Evolutionary conservation across 2,888 invertebrate genomes (phyloP).

Genomic region (Thyatira batis): DNA sequence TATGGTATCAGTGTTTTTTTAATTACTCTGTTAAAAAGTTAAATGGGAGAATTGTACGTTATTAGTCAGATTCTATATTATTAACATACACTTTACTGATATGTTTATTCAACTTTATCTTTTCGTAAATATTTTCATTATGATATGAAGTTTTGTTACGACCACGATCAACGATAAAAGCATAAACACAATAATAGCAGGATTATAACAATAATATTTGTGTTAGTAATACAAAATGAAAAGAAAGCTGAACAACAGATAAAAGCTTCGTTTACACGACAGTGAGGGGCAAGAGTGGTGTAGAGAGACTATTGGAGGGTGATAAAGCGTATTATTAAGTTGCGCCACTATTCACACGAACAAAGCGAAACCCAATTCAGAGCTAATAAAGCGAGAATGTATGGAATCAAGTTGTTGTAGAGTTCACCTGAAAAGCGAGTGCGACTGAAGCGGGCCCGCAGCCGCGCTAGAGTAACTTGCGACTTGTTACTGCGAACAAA

Average conservation of each 20-base stretch:
- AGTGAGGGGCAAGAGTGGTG: conserved; percentile 13
- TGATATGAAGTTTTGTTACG: too few relatives aligned
- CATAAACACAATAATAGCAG: too few relatives aligned
- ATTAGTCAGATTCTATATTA: too few relatives aligned
- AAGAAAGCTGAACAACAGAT: too few relatives aligned
- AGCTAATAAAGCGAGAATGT: conserved; percentile 36
- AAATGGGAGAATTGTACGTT: too few relatives aligned
- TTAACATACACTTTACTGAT: too few relatives aligned
- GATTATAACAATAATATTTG: too few relatives aligned
- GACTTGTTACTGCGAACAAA: conserved; percentile 42
- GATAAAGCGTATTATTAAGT: conserved; percentile 6
- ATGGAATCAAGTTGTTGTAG: conserved; percentile 35
- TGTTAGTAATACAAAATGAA: too few relatives aligned
- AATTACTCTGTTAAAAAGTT: neutral
- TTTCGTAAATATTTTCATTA: too few relatives aligned
- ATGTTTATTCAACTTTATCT: too few relatives aligned
- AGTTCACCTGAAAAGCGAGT: conserved; percentile 12
- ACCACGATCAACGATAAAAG: too few relatives aligned
- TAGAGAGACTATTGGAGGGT: neutral
- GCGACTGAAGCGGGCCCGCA: conserved; percentile 7
- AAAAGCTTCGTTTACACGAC: conserved; percentile 8
- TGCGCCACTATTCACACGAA: conserved; percentile 7
- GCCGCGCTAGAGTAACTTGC: conserved; percentile 32
- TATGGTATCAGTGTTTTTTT: conserved; percentile 4
- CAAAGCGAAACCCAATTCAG: conserved; percentile 24